phyloP scores from a whole-genome alignment of 2,113 vertebrate genomes.

The Phalacrocorax carbo region DNA sequence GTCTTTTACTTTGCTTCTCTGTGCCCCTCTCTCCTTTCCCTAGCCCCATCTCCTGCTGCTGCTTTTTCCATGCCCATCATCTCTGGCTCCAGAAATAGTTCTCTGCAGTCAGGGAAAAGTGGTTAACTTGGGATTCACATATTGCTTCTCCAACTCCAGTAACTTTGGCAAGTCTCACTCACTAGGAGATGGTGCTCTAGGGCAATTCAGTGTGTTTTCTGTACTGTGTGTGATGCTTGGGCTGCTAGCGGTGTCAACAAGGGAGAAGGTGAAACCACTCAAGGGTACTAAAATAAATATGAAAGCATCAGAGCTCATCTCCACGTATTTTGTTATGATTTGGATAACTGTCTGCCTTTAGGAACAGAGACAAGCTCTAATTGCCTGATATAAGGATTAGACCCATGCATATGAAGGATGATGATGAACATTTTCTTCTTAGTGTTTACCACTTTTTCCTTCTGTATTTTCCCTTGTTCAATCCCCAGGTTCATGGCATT shows the following conservation, averaged over 20 bases:
- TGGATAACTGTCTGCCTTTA: background rate
- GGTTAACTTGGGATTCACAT: background rate
- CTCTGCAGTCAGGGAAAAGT: background rate
- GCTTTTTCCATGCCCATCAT: background rate
- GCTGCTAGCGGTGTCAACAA: background rate
- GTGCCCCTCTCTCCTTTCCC: background rate
- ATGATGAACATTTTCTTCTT: background rate
- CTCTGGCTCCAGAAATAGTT: background rate
- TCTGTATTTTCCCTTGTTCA: background rate
- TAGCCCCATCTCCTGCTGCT: background rate
- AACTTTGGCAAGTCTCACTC: background rate
- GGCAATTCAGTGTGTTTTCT: background rate
- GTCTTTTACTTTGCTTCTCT: background rate
- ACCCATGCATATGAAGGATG: background rate
- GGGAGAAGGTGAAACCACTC: background rate
- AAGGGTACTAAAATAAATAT: background rate
- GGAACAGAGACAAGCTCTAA: background rate
- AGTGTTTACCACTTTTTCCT: background rate
- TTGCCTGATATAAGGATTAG: background rate
- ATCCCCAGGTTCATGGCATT: constrained; percentile 91
- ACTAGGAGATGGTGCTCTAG: background rate
- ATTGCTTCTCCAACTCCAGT: background rate
- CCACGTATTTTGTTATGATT: background rate
- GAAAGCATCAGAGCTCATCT: background rate
- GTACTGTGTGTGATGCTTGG: background rate